phyloP scores from a whole-genome alignment of 2,888 invertebrate species.

The Drosophila pegasa region DNA sequence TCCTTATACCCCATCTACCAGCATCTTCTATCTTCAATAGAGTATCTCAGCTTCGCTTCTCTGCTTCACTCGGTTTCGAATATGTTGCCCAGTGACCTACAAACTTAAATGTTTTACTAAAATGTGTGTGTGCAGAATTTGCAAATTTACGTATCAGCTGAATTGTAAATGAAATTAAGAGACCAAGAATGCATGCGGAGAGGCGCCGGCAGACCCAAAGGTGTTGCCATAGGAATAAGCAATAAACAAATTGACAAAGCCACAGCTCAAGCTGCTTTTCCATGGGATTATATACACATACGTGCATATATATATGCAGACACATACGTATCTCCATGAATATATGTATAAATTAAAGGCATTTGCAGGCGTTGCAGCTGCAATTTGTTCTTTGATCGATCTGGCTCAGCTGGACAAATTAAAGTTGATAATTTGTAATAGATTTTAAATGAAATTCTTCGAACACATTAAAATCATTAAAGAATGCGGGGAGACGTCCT shows the following conservation, averaged over 20 bases:
- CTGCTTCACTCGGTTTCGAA: conserved; percentile 4
- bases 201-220: conserved; percentile 1
- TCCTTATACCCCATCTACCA: too few species aligned
- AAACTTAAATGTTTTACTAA: conserved; percentile 17
- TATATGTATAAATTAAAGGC: background rate
- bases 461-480: background rate
- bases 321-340: background rate
- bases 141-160: conserved; percentile 21
- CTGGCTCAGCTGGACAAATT: background rate
- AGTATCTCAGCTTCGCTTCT: conserved; percentile 1
- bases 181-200: conserved; percentile 10
- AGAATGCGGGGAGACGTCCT: background rate
- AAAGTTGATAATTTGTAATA: conserved; percentile 17
- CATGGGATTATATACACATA: conserved; percentile 10
- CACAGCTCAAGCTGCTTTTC: conserved; percentile 11
- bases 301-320: background rate
- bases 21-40: too few species aligned
- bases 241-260: conserved; percentile 39
- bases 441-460: background rate
- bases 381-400: conserved; percentile 35
- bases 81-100: conserved; percentile 10
- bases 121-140: conserved; percentile 24
- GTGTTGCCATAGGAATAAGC: conserved; percentile 26
- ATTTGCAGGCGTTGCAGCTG: conserved; percentile 38
- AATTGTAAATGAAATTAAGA: conserved; percentile 48